Evolutionary conservation across 2,888 invertebrate species (phyloP), one percentile per base, ranked within the genome.

Genomic region (Andrena chrysosceles): DNA sequence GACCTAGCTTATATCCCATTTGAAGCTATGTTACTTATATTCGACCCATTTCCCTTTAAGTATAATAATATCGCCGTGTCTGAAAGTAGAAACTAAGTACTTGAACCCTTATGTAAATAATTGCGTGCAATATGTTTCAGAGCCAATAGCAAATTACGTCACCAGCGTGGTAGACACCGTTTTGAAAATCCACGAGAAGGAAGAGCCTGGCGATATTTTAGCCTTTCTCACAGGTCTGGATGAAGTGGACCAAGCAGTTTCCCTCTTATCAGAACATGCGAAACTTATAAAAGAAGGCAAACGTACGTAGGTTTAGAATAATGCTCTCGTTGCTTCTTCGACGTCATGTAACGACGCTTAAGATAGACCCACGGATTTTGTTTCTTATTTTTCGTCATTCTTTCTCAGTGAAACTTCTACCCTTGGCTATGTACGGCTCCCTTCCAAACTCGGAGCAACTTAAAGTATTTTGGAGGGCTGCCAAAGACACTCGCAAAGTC

Each of bases 201-300:
- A 98, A 92, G 96, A 96, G 0, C 94, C 95, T 33, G 99, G 99
- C 0, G 99, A 99, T 93, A 95, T 99, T 71, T 94, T 99, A 7
- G 97, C 97, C 0, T 99, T 99, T 93, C 95, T 99, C 2, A 99
- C 99, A 0, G 98, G 99, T 23, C 97, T 97, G 95, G 99, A 99
- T 91, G 99, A 99, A 94, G 99, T 99, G 2, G 96, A 97, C 77
- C 94, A 96, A 77, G 98, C 97, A 0, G 95, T 97, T 2, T 95
- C 96, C 42, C 93, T 96, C 0, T 93, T 98, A 0, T 95, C 95
- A 70, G 95, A 96, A 7, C 96, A 97, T 91, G 95, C 96, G 81
- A 95, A 94, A 82, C 93, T 93, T 3, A 95, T 95, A 85, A 95
- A 95, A 91, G 94, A 94, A 74, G 94, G 94, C 49, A 90, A 93